These are phyloP conservation scores for Simalia tracyae DNA, from an alignment of 2,797 vertebrate genomes.

Conservation along the genomic window DNA sequence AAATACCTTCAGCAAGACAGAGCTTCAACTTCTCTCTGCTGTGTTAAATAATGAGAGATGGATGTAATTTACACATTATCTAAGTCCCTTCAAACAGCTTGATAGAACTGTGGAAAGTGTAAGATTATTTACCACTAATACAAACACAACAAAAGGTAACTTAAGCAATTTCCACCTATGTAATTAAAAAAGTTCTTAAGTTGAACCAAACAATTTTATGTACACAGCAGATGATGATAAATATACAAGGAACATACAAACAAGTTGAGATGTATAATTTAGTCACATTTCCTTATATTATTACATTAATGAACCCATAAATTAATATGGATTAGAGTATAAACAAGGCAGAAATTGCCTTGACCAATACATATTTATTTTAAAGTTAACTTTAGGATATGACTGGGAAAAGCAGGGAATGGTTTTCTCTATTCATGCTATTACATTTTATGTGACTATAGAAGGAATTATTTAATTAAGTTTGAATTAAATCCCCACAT, in stretches of 20 bases:
- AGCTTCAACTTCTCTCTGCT: background rate
- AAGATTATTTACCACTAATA: background rate
- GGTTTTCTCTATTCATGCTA: background rate
- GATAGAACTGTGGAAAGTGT: background rate
- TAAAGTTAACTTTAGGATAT: background rate
- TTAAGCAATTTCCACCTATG: too few relatives aligned
- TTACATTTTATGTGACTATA: too few relatives aligned
- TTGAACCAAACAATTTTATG: background rate
- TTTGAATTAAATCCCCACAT: too few relatives aligned
- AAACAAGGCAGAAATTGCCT: background rate
- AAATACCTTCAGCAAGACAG: background rate
- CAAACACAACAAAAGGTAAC: background rate
- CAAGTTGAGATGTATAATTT: background rate
- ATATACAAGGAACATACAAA: background rate
- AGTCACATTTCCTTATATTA: background rate
- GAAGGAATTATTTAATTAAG: too few relatives aligned
- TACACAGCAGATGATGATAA: background rate
- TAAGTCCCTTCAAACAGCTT: background rate
- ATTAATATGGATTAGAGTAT: background rate
- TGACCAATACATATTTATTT: background rate
- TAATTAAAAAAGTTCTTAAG: background rate
- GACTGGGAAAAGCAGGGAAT: background rate
- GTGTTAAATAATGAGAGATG: background rate
- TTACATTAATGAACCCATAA: background rate
- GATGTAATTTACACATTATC: background rate